These are phyloP conservation scores for Mimachlamys varia DNA, from an alignment of 2,888 invertebrate genomes.

Conservation along the genomic window DNA sequence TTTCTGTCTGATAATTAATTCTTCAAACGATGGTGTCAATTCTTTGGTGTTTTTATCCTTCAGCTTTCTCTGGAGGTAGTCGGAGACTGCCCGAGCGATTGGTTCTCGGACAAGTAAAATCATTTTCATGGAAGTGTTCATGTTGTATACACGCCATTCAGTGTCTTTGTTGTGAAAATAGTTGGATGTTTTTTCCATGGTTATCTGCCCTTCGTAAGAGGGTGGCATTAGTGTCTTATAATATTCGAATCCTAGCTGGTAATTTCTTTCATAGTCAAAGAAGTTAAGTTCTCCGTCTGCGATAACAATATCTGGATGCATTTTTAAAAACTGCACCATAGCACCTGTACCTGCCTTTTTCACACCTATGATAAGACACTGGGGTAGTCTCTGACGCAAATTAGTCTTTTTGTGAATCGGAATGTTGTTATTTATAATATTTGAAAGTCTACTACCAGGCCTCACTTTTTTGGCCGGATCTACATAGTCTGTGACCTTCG, in stretches of 20 bases:
- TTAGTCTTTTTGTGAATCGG: neutral
- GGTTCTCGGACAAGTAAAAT: conserved; percentile 97
- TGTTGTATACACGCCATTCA: conserved; percentile 94
- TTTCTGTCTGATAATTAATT: conserved; percentile 75
- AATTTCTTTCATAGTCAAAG: conserved; percentile 93
- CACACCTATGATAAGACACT: conserved; percentile 81
- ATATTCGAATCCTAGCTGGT: conserved; percentile 95
- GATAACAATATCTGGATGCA: conserved; percentile 89
- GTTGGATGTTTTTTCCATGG: conserved; percentile 98
- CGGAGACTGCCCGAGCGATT: conserved; percentile 96
- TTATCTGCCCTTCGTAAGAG: conserved; percentile 94
- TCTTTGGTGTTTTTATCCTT: conserved; percentile 55
- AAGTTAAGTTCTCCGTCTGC: conserved; percentile 98
- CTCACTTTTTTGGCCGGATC: neutral
- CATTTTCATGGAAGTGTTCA: conserved; percentile 94
- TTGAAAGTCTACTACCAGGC: neutral
- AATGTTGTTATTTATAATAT: neutral
- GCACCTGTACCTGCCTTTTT: conserved; percentile 82
- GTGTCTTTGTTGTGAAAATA: conserved; percentile 97
- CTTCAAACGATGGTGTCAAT: conserved; percentile 75
- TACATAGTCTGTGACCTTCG: neutral
- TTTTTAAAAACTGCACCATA: conserved; percentile 78
- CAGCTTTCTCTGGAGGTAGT: conserved; percentile 93
- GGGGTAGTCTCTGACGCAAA: conserved; percentile 75
- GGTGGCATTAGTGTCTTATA: conserved; percentile 93